Base-by-base conservation (phyloP, 2,888 invertebrate genomes). In the Cylloceria caligata region DNA sequence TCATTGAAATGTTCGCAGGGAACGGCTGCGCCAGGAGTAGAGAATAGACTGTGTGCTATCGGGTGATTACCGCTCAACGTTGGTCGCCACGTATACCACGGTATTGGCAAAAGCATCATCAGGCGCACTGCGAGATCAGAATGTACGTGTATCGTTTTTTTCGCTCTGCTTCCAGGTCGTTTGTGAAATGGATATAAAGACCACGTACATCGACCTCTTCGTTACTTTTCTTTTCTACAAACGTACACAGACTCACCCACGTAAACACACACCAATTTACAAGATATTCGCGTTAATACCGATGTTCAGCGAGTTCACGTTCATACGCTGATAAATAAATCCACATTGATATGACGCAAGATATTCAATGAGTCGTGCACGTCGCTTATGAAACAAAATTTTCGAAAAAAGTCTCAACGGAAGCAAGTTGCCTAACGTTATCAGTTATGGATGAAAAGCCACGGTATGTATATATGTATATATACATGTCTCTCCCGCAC, bases 31-130 rank as follows among this genome's bases (percentile, higher is more conserved):
- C 42, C 62, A 79, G 69, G 60, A 68, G 68, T 34, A 21, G 34
- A 30, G 30, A 13, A 68, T 65, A 73, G 62, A 69, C 69, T 36
- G 36, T 30, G 19, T 45, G 68, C 62, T 64, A 11, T 52, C n/a
- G 47, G 68, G 73, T 81, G 76, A 84, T 84, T 77, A 83, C 73
- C 83, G 72, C 78, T 71, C 34, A 60, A 34, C 67, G 45, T 67
- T 67, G 7, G 55, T 21, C 34, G 16, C 64, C 30, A 74, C 34
- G 42, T 34, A 16, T 11, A 57, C 6, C 49, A 4, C 60, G 24
- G 52, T 16, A 81, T 81, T 30, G 72, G 55, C 39, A 73, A 69
- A 64, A 73, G 81, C 55, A 52, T 45, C 67, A 39, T 55, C 60
- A 16, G 11, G 11, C 45, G 30, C 47, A 19, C 30, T 64, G n/a